Percentiles rank a stretch among this genome's conserved stretches.
phyloP scores from a whole-genome alignment of 2,113 vertebrate genomes.

The Saguinus imperator region DNA sequence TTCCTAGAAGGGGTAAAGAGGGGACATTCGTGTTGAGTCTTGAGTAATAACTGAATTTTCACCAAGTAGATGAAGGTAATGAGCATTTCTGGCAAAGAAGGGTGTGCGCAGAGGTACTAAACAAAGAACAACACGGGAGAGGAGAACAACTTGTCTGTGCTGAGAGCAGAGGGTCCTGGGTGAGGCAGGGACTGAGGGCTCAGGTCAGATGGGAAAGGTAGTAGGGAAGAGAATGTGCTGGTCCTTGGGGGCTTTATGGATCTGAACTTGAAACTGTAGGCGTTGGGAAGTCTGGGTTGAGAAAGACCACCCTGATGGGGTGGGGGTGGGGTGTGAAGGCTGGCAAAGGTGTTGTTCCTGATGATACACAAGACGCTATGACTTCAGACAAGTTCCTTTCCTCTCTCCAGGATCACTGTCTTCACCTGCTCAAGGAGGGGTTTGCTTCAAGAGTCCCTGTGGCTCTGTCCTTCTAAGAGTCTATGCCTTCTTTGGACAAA shows the following conservation, averaged over 20 bases:
- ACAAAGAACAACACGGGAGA: not conserved
- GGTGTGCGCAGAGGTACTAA: not conserved
- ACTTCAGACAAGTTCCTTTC: not conserved
- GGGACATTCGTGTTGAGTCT: not conserved
- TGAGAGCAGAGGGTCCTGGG: not conserved
- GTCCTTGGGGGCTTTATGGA: not conserved
- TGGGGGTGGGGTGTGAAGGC: not conserved
- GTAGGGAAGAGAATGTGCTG: not conserved
- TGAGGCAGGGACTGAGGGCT: too few relatives aligned
- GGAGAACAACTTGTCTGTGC: not conserved
- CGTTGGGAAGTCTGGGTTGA: not conserved
- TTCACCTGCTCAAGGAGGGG: not conserved
- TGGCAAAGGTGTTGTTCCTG: not conserved
- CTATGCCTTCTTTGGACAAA: not conserved
- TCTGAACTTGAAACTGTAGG: not conserved
- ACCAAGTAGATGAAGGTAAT: not conserved
- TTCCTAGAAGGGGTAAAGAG: not conserved
- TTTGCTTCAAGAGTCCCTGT: not conserved
- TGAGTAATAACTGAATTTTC: not conserved
- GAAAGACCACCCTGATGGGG: not conserved
- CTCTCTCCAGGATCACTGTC: not conserved
- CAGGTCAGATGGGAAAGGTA: not conserved
- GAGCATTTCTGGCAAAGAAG: not conserved
- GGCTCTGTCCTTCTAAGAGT: not conserved
- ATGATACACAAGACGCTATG: not conserved